Conservation (phyloP, 2,888 invertebrate species). For the Lasioglossum villosulum region DNA sequence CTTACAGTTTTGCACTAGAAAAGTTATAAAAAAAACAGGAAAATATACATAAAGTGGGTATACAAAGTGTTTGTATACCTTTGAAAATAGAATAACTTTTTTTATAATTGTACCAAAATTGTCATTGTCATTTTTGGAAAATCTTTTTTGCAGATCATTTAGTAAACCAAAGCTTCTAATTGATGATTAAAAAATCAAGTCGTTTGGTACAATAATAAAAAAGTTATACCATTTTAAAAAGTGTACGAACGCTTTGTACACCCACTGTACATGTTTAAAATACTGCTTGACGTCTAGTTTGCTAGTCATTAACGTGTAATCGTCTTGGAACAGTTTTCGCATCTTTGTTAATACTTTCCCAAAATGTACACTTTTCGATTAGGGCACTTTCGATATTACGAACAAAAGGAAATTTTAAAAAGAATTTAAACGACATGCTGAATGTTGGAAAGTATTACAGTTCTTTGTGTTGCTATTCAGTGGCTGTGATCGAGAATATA, state of each 20-base stretch:
- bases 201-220: no score
- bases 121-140: no score
- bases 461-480: slow-evolving; percentile 67
- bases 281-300: slow-evolving; percentile 51
- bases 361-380: slow-evolving; percentile 47
- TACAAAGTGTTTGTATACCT: no score
- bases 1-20: slow-evolving; percentile 23
- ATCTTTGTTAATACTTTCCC: slow-evolving; percentile 31
- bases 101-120: no score
- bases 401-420: slow-evolving; percentile 3
- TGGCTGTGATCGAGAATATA: slow-evolving; percentile 78
- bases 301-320: slow-evolving; percentile 51
- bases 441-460: slow-evolving; percentile 45
- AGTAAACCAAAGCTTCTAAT: no score
- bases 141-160: no score
- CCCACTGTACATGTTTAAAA: slow-evolving; percentile 30
- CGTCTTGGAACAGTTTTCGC: slow-evolving; percentile 36
- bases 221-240: no score
- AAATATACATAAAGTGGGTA: no score
- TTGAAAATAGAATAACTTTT: no score
- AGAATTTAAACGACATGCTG: slow-evolving; percentile 27
- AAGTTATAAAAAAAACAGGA: slow-evolving; percentile 11
- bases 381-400: slow-evolving; percentile 12
- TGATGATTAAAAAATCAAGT: no score
- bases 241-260: no score